Percentiles rank a stretch among this genome's conserved stretches.
Evolutionary conservation across 37 sponge, comb jelly and placozoan species (phyloP).

Genomic region (Eunapius fragilis): DNA sequence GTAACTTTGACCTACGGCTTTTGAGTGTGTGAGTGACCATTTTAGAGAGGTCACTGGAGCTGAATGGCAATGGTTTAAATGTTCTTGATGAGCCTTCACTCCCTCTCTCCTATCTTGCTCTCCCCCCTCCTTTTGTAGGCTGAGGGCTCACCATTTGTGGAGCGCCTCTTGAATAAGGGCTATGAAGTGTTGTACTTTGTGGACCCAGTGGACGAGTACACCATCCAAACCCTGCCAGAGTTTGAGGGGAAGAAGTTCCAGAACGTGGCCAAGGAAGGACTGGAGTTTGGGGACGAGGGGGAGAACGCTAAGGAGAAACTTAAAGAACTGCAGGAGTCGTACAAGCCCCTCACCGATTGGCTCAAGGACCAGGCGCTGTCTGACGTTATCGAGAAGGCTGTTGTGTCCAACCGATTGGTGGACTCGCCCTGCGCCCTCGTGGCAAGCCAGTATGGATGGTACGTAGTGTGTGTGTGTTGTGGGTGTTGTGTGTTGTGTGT

Average conservation of each 20-base stretch:
- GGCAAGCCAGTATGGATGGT: conserved; percentile 94
- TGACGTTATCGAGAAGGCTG: conserved; percentile 91
- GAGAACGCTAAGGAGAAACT: conserved; percentile 84
- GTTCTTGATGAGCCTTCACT: neutral
- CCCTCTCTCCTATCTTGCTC: neutral
- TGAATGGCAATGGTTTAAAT: too few relatives aligned
- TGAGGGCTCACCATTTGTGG: conserved; percentile 94
- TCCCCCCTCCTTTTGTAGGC: conserved; percentile 20
- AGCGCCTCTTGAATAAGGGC: conserved; percentile 89
- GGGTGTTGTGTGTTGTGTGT: neutral
- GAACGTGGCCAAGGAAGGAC: conserved; percentile 98
- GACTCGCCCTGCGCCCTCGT: conserved; percentile 98
- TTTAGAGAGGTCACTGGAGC: too few relatives aligned
- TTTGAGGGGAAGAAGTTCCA: conserved; percentile 90
- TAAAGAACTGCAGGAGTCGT: conserved; percentile 74
- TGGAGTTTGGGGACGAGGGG: conserved; percentile 84
- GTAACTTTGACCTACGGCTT: too few relatives aligned
- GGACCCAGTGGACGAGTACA: conserved; percentile 97
- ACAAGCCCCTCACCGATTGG: conserved; percentile 91
- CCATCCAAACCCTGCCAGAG: conserved; percentile 86
- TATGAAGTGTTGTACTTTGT: conserved; percentile 95
- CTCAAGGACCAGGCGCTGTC: conserved; percentile 88
- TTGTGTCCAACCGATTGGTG: conserved; percentile 88
- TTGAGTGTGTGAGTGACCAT: neutral
- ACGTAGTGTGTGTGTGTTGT: conserved; percentile 27